Evolutionary conservation across 2,797 vertebrate species (phyloP).

Genomic region (Cygnus olor): DNA sequence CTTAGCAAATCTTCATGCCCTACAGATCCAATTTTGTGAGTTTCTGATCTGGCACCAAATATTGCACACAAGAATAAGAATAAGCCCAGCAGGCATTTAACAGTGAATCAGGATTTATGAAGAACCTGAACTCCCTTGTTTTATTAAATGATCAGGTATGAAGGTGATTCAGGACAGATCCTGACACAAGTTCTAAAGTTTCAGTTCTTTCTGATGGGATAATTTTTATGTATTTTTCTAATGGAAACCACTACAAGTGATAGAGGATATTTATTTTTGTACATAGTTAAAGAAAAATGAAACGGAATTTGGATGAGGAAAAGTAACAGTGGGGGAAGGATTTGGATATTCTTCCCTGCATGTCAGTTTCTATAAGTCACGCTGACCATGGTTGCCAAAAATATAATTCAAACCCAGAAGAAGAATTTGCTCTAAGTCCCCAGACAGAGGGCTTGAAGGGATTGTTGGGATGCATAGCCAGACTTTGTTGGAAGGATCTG

Average conservation of each 20-base stretch:
- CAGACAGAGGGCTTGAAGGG: neutral
- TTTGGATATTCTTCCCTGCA: neutral
- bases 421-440: neutral
- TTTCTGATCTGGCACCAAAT: slow-evolving; percentile 29
- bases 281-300: neutral
- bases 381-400: neutral
- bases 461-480: neutral
- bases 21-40: slow-evolving; percentile 17
- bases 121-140: neutral
- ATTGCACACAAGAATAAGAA: neutral
- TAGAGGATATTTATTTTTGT: neutral
- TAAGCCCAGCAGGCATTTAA: neutral
- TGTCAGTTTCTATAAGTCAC: neutral
- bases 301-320: neutral
- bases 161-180: slow-evolving; percentile 6
- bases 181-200: neutral
- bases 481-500: neutral
- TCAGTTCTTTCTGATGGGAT: neutral
- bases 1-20: neutral
- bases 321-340: neutral
- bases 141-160: slow-evolving; percentile 7
- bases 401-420: neutral
- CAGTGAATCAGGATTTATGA: slow-evolving; percentile 29
- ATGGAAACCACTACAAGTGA: neutral
- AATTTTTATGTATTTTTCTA: neutral